A percentile compares a stretch with the other conserved stretches of the same genome.
Evolutionary conservation across 2,797 vertebrate species (phyloP).

Genomic region (Sebastes minor): DNA sequence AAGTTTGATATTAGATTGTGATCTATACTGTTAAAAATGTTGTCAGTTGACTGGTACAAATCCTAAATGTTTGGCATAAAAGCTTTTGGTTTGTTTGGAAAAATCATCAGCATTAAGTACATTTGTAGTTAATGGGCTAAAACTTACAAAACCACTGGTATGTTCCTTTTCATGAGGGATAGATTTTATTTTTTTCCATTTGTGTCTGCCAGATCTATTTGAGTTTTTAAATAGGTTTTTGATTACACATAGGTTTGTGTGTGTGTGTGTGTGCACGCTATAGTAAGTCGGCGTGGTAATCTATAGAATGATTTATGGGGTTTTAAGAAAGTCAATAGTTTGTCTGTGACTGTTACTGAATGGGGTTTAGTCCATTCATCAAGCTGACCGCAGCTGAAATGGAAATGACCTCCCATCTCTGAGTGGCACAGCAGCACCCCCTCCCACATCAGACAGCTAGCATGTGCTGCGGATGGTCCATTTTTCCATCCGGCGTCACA

Average conservation of each 20-base stretch:
- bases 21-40: neutral
- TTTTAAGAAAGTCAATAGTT: constrained; percentile 60
- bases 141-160: neutral
- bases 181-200: neutral
- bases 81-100: neutral
- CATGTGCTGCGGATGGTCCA: constrained; percentile 35
- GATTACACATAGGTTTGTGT: neutral
- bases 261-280: neutral
- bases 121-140: neutral
- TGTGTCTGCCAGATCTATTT: neutral
- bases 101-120: neutral
- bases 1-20: neutral
- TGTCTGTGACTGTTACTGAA: constrained; percentile 52
- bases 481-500: constrained; percentile 43
- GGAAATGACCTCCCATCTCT: constrained; percentile 44
- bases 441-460: constrained; percentile 19
- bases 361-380: constrained; percentile 58
- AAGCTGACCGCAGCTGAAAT: constrained; percentile 60
- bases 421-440: constrained; percentile 7
- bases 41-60: neutral
- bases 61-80: neutral
- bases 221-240: neutral
- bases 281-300: constrained; percentile 28
- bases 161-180: neutral
- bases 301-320: constrained; percentile 55